Conservation (phyloP, 2,797 vertebrate species). For the Tenualosa ilisha region DNA sequence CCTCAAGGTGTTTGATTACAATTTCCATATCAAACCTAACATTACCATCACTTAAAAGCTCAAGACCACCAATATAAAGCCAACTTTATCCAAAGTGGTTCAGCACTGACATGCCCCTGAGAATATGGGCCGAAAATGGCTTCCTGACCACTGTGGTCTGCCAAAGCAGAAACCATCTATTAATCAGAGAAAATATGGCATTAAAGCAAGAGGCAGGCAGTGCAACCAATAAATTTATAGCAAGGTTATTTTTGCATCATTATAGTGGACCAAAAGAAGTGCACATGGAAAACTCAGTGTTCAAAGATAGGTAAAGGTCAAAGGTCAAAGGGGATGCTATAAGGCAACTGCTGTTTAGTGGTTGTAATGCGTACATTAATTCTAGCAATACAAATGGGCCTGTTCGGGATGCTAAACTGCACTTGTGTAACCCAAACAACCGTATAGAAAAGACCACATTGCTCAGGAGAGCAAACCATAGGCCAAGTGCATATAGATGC, state of each 20-base stretch:
- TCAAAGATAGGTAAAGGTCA: neutral
- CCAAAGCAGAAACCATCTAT: slow-evolving; percentile 16
- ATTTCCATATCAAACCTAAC: neutral
- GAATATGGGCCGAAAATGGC: neutral
- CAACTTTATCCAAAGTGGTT: neutral
- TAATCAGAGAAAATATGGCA: neutral
- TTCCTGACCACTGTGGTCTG: neutral
- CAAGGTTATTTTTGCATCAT: neutral
- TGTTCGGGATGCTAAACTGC: neutral
- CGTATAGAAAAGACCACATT: neutral
- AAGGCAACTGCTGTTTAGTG: neutral
- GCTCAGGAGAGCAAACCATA: neutral
- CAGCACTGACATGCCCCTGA: neutral
- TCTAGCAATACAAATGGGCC: neutral
- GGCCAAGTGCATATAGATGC: neutral
- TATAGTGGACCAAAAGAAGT: neutral
- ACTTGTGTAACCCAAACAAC: neutral
- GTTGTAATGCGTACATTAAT: neutral
- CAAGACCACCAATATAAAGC: neutral
- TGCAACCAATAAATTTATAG: neutral
- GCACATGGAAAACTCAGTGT: neutral
- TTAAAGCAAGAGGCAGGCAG: neutral
- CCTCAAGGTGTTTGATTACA: neutral
- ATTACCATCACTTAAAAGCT: neutral
- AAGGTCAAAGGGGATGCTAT: neutral